Base-by-base conservation (phyloP, 2,888 invertebrate species). In the Macrophya annulata region DNA sequence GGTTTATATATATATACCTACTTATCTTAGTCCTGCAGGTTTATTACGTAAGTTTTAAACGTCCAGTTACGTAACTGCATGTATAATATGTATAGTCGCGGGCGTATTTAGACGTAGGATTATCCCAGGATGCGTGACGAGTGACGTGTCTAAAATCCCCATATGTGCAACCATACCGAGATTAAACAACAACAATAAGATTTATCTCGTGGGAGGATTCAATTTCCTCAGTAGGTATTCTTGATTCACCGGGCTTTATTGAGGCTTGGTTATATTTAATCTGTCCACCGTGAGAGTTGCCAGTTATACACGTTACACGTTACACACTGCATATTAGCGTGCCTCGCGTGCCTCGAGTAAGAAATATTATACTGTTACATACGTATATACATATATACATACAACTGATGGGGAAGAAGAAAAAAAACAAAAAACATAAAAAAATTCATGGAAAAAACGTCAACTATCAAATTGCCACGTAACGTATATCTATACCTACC, bases 111-210 rank as follows among this genome's bases (percentile, higher is more conserved):
- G 81, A 83, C 83, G 68, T 68, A 83, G 83, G 83, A 83, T 83
- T 83, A 83, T 83, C 65, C 83, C 83, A 71, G 83, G 83, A 83
- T 83, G 68, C 83, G 83, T 83, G 48, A 68, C 83, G 83, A 83
- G 83, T 83, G 83, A 83, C 83, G 83, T 83, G 83, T 83, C 65
- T 8, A 25, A 40, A 31, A 5, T 68, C 17, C 31, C 51, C 43
- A 31, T 37, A 21, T 45, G 9, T 40, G 68, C 25, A 17, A 68
- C 62, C 15, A 43, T 6, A 2, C 48, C 9, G 48, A 37, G 83
- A 68, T 83, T 71, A 71, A 83, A 82, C 45, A 1, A 51, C 51
- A n/a, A 83, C 83, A 83, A 83, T 65, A 31, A 83, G 68, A 83
- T 40, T 83, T 83, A 59, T 59, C 68, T 83, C 83, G 83, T 83